Evolutionary conservation across 35 echinoderm and acorn worm genomes (phyloP).

Genomic region (Patiria miniata): DNA sequence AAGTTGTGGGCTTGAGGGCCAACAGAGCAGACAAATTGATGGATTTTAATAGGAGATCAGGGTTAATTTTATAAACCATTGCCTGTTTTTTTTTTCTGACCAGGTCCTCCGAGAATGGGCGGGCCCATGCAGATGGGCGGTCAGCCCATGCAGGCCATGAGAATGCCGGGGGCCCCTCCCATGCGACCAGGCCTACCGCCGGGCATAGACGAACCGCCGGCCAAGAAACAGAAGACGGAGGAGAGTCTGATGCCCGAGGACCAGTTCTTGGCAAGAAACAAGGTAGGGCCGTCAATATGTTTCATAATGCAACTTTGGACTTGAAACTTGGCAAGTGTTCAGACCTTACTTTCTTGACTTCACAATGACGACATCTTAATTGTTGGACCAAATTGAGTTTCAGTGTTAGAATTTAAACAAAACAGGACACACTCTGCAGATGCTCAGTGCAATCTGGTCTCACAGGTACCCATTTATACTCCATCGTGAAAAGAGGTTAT

Average conservation of each 20-base stretch:
- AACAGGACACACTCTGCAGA: too few species aligned
- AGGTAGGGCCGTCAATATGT: constrained; percentile 68
- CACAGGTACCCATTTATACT: too few species aligned
- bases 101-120: constrained; percentile 18
- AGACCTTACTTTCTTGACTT: not conserved
- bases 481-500: too few species aligned
- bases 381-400: too few species aligned
- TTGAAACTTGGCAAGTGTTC: not conserved
- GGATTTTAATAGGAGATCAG: too few species aligned
- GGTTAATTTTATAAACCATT: too few species aligned
- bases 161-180: constrained; percentile 27
- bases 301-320: not conserved
- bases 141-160: not conserved
- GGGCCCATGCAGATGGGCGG: constrained; percentile 29
- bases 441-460: too few species aligned
- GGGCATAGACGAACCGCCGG: constrained; percentile 66
- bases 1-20: too few species aligned
- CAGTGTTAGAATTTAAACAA: too few species aligned
- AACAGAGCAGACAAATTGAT: too few species aligned
- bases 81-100: not conserved
- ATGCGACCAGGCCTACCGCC: constrained; percentile 36
- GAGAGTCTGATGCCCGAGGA: constrained; percentile 89
- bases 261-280: constrained; percentile 80
- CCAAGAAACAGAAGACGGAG: constrained; percentile 92
- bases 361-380: too few species aligned